Percentiles rank a stretch among this genome's conserved stretches.
These are phyloP conservation scores for Crotalus tigris DNA, from an alignment of 2,113 vertebrate species.

Conservation along the genomic window DNA sequence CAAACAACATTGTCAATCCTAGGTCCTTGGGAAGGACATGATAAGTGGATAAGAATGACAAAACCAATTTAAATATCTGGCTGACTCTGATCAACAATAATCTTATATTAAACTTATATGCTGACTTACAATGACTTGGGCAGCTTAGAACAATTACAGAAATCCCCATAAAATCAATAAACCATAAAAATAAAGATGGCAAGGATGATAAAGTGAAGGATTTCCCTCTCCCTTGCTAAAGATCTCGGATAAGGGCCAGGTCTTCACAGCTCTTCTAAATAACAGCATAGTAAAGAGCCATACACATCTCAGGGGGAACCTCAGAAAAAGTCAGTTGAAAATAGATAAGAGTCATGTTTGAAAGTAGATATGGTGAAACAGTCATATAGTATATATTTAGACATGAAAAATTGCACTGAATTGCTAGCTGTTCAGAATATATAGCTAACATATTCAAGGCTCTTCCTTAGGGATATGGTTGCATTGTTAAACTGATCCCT, in stretches of 20 bases:
- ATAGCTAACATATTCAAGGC: slow-evolving; percentile 47
- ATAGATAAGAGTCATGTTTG: slow-evolving; percentile 3
- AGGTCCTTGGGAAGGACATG: background rate
- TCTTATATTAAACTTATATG: background rate
- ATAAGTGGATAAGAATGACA: background rate
- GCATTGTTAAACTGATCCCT: slow-evolving; percentile 54
- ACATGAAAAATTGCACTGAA: slow-evolving; percentile 54
- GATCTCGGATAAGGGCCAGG: background rate
- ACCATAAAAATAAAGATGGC: background rate
- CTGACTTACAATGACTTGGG: background rate
- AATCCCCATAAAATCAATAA: background rate
- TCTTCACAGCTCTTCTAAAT: background rate
- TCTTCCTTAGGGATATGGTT: slow-evolving; percentile 47
- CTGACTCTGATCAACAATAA: background rate
- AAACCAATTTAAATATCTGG: background rate
- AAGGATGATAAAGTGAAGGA: background rate
- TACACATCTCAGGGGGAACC: background rate
- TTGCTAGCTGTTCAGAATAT: slow-evolving; percentile 21
- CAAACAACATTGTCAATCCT: background rate
- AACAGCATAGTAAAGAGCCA: background rate
- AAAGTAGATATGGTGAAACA: slow-evolving; percentile 9
- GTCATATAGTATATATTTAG: slow-evolving; percentile 27
- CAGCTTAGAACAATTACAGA: background rate
- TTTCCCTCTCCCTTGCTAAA: background rate
- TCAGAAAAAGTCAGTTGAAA: slow-evolving; percentile 17